Percentiles rank a stretch among this genome's conserved stretches.
Evolutionary conservation across 2,113 vertebrate species (phyloP).

Genomic region (Odocoileus hemionus): DNA sequence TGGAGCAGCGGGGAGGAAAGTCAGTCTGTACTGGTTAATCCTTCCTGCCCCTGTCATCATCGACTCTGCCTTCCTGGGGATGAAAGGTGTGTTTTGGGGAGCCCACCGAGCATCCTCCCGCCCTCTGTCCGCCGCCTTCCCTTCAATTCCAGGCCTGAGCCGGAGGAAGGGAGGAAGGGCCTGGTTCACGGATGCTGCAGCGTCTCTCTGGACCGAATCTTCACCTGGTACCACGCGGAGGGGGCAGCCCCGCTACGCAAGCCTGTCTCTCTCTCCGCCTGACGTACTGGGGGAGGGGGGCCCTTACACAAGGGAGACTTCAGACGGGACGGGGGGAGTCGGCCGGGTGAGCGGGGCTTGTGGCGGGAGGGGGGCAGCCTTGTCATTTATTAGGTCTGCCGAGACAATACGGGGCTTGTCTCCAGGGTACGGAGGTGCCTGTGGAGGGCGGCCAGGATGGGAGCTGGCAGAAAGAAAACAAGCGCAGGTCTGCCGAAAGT

Average conservation of each 20-base stretch:
- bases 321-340: background rate
- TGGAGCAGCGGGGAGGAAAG: accelerated
- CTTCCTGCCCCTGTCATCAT: accelerated
- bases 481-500: slow-evolving; percentile 44
- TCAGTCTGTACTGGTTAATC: accelerated
- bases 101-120: accelerated
- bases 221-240: accelerated
- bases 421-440: slow-evolving; percentile 38
- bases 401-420: slow-evolving; percentile 69
- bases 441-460: slow-evolving; percentile 50
- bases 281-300: background rate
- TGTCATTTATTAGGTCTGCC: slow-evolving; percentile 55
- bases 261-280: background rate
- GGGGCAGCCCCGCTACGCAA: accelerated
- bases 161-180: background rate
- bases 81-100: background rate
- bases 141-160: background rate
- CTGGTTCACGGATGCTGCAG: accelerated
- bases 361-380: background rate
- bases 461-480: slow-evolving; percentile 38
- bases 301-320: background rate
- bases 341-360: background rate
- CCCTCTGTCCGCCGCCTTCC: accelerated
- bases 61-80: background rate
- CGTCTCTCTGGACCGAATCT: accelerated